Conservation (phyloP, 2,113 vertebrate species). For the Anoura caudifer region DNA sequence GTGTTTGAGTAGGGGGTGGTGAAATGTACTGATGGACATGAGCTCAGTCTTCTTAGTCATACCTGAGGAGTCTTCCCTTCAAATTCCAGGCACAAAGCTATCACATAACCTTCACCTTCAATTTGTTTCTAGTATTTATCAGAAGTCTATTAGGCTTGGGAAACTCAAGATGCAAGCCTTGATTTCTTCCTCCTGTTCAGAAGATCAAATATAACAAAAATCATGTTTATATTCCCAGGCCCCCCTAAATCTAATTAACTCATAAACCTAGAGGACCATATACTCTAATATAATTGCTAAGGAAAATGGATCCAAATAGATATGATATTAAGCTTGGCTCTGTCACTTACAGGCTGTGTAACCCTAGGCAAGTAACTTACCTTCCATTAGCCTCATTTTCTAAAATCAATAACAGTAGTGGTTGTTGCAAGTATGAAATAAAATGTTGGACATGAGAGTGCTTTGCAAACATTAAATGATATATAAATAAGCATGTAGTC, state of each 20-base stretch:
- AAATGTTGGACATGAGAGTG: neutral
- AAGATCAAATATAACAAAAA: slow-evolving; percentile 9
- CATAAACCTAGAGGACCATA: neutral
- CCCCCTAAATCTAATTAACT: slow-evolving; percentile 19
- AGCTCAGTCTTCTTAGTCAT: slow-evolving; percentile 4
- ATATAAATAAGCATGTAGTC: neutral
- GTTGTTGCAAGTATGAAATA: slow-evolving; percentile 17
- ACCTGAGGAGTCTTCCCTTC: neutral
- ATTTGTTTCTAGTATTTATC: slow-evolving; percentile 4
- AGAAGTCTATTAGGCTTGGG: neutral
- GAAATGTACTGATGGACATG: neutral
- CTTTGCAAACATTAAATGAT: slow-evolving; percentile 11
- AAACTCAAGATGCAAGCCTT: slow-evolving; percentile 28
- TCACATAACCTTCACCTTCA: neutral
- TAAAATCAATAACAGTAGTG: neutral
- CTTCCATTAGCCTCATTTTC: neutral
- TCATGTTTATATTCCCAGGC: neutral
- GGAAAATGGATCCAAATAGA: neutral
- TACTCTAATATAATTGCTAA: neutral
- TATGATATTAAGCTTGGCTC: neutral
- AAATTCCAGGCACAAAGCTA: slow-evolving; percentile 16
- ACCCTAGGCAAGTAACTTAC: neutral
- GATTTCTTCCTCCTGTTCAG: neutral
- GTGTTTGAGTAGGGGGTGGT: neutral
- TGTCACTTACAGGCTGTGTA: neutral